These are phyloP conservation scores for Gopherus flavomarginatus DNA, from an alignment of 2,113 vertebrate species.

Conservation along the genomic window DNA sequence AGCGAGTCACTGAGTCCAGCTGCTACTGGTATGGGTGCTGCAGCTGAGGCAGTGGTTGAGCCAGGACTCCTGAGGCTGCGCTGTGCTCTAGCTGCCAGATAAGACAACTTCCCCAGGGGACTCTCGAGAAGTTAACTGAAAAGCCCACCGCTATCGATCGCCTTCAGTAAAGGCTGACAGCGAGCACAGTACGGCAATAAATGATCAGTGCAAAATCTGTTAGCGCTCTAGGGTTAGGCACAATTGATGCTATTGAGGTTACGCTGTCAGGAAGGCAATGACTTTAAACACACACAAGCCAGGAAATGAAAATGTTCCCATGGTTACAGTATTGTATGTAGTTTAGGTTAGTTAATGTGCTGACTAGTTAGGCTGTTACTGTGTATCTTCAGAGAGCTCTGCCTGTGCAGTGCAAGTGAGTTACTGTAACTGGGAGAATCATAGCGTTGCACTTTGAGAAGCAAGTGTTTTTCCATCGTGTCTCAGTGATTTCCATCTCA, in stretches of 20 bases:
- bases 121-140: not conserved
- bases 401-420: not conserved
- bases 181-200: not conserved
- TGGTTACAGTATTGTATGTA: not conserved
- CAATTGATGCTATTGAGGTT: not conserved
- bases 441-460: not conserved
- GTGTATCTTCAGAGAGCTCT: not conserved
- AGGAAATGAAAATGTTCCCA: not conserved
- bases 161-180: rapidly evolving
- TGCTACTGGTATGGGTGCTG: not conserved
- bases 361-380: not conserved
- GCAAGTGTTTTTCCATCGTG: not conserved
- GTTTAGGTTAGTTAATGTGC: not conserved
- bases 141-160: not conserved
- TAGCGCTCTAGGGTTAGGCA: not conserved
- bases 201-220: not conserved
- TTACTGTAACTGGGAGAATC: not conserved
- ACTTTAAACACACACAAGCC: not conserved
- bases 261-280: not conserved
- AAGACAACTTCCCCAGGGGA: not conserved
- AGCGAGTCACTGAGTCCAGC: not conserved
- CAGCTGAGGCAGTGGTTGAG: not conserved
- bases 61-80: not conserved
- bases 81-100: not conserved
- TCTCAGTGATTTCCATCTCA: not conserved